phyloP scores from a whole-genome alignment of 2,797 vertebrate species.

The Cuniculus paca region DNA sequence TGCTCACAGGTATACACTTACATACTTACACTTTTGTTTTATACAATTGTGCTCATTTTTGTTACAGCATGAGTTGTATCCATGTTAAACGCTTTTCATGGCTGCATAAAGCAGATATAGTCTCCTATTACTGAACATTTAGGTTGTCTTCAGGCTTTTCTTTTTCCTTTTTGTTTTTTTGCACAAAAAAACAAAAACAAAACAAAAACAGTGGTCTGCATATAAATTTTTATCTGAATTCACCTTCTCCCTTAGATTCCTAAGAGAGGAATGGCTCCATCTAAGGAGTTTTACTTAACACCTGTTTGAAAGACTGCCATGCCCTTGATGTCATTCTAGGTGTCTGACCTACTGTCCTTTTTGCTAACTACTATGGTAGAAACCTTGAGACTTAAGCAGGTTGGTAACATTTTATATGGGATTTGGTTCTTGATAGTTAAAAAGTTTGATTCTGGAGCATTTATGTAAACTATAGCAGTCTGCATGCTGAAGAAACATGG shows the following conservation, averaged over 20 bases:
- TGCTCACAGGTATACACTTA: neutral
- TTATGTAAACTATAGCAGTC: neutral
- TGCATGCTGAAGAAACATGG: conserved; percentile 4
- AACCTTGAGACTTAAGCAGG: neutral
- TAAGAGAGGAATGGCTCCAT: neutral
- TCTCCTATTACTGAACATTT: neutral
- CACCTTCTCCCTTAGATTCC: neutral
- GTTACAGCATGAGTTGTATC: neutral
- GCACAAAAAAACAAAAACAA: neutral
- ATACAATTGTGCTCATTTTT: neutral
- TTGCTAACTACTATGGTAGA: neutral
- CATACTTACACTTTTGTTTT: neutral
- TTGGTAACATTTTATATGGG: neutral
- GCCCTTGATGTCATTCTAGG: neutral
- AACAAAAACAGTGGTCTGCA: neutral
- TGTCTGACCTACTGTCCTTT: neutral
- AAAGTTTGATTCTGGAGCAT: conserved; percentile 40
- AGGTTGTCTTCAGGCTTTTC: neutral
- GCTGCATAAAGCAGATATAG: neutral
- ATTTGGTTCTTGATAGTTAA: conserved; percentile 61
- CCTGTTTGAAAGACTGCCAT: neutral
- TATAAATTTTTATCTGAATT: neutral
- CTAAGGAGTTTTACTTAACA: conserved; percentile 29
- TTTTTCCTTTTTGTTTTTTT: neutral
- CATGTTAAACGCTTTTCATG: neutral